A percentile compares a stretch with the other conserved stretches of the same genome.
phyloP scores from a whole-genome alignment of 2,888 invertebrate species.

The Atherix ibis region DNA sequence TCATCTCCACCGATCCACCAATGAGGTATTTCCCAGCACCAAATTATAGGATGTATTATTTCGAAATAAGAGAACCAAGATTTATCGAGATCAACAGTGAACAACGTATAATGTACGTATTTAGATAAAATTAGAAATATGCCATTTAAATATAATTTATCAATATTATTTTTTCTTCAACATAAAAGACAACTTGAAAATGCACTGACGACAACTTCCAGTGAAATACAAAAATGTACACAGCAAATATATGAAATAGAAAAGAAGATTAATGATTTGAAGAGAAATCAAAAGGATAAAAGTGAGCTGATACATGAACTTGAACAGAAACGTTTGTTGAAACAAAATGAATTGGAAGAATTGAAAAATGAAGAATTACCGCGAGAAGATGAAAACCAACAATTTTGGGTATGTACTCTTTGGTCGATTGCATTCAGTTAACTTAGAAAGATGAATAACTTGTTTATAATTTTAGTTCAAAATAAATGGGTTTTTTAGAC shows the following conservation, averaged over 20 bases:
- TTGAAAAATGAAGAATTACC: conserved; percentile 24
- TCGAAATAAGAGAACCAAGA: conserved; percentile 36
- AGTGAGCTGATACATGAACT: conserved; percentile 10
- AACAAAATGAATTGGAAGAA: conserved; percentile 19
- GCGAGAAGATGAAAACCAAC: conserved; percentile 22
- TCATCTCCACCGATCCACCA: conserved; percentile 45
- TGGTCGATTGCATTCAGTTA: too few species aligned
- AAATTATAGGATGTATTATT: conserved; percentile 57
- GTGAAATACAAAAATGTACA: conserved; percentile 11
- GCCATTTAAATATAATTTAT: neutral
- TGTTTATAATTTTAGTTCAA: too few species aligned
- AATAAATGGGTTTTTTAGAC: too few species aligned
- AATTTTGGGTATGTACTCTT: too few species aligned
- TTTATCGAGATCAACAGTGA: conserved; percentile 50
- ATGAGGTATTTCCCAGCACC: conserved; percentile 62
- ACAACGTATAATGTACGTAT: conserved; percentile 36
- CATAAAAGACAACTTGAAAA: too few species aligned
- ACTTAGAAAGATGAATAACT: too few species aligned
- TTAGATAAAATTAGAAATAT: conserved; percentile 13
- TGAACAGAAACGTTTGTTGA: conserved; percentile 12
- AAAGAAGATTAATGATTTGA: too few species aligned
- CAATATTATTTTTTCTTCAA: too few species aligned
- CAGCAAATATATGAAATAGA: conserved; percentile 14
- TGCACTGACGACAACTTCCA: conserved; percentile 8
- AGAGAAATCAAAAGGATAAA: conserved; percentile 14